Evolutionary conservation across 2,888 invertebrate genomes (phyloP), one percentile per base, ranked within the genome.

Genomic region (Diarsia rubi): DNA sequence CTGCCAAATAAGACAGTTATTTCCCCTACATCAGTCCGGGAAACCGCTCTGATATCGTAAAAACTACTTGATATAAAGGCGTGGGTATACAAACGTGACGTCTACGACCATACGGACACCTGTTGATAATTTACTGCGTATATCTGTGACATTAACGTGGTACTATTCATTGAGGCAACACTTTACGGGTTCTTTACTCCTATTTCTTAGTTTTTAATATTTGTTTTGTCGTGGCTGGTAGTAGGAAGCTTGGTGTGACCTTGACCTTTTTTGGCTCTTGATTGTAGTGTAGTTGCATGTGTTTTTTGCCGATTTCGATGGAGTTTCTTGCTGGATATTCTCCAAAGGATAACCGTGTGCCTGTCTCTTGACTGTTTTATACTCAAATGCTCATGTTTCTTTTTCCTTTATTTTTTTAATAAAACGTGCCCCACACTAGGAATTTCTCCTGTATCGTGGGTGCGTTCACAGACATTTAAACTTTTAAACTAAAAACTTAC

Each of bases 41-140:
- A 63, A 63, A 60, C 49, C 64, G 64, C 49, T 24, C 31, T 24
- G 59, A 60, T 75, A 79, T 81, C 63, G 59, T 67, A 80, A 83
- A 78, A 68, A 57, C 37, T 63, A 37, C 31, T 65, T 66, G 78
- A 49, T 80, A 80, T 74, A 69, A 84, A 65, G 31, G 57, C 74
- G 68, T 84, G 84, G 31, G 64, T 65, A 62, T 74, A 67, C 62
- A 79, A 73, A 59, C 66, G 68, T 81, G 69, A 45, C 44, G 42
- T 11, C 8, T 24, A 64, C n/a, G 19, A n/a, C 27, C 31, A 14
- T 57, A 66, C 24, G n/a, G 45, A 65, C 69, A 77, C 63, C 73
- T 78, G 84, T 65, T 75, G 8, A 62, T 78, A 79, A 81, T 86
- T 84, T 86, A 81, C 65, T 76, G 72, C 63, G 24, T 59, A 84